phyloP scores from a whole-genome alignment of 2,888 invertebrate genomes.

The Resseliella maxima region DNA sequence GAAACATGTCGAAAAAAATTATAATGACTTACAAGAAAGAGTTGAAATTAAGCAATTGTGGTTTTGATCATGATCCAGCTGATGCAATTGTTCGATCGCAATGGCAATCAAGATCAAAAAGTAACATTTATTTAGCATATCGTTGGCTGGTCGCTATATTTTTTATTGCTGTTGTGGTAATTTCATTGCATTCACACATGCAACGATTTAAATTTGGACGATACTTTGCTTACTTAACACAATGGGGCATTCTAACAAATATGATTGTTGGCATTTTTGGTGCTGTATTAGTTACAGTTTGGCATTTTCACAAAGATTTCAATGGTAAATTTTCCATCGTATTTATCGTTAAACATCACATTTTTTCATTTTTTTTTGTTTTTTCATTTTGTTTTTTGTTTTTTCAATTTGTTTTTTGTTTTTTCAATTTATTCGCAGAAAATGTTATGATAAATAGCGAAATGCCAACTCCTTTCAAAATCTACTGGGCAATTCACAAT shows the following conservation, averaged over 20 bases:
- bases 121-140: slow-evolving; percentile 64
- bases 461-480: slow-evolving; percentile 66
- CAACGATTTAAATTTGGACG: slow-evolving; percentile 59
- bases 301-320: slow-evolving; percentile 65
- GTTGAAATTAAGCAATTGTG: slow-evolving; percentile 64
- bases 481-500: slow-evolving; percentile 79
- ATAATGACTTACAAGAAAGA: too few species aligned
- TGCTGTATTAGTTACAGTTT: slow-evolving; percentile 65
- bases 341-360: too few species aligned
- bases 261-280: slow-evolving; percentile 65
- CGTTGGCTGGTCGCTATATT: slow-evolving; percentile 66
- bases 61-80: slow-evolving; percentile 65
- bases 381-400: neutral
- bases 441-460: slow-evolving; percentile 64
- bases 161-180: slow-evolving; percentile 64
- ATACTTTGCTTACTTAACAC: slow-evolving; percentile 67
- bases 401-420: too few species aligned
- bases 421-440: slow-evolving; percentile 63
- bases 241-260: slow-evolving; percentile 67
- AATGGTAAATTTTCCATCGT: too few species aligned
- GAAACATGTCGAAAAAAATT: too few species aligned
- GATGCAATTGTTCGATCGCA: slow-evolving; percentile 67
- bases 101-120: slow-evolving; percentile 67
- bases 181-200: slow-evolving; percentile 63
- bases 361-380: too few species aligned